These are phyloP conservation scores for Sinelater perroti DNA, from an alignment of 2,888 invertebrate species.

Conservation along the genomic window DNA sequence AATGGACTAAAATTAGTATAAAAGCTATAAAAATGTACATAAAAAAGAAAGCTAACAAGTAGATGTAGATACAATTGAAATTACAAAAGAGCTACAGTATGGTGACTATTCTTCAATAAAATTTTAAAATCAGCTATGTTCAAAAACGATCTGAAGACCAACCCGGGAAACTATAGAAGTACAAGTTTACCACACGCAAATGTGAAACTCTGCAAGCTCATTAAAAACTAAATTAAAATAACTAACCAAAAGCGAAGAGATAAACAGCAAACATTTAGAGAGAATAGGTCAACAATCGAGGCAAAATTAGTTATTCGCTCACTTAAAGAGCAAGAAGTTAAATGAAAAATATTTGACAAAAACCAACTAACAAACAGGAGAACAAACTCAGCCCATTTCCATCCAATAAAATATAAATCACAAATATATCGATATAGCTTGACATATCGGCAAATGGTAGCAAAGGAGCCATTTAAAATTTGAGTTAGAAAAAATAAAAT, in stretches of 20 bases:
- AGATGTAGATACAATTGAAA: no score
- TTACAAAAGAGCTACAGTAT: no score
- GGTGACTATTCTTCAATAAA: no score
- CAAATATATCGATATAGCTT: not conserved
- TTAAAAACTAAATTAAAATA: not conserved
- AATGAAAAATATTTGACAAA: not conserved
- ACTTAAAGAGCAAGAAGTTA: not conserved
- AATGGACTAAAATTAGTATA: no score
- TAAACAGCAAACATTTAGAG: not conserved
- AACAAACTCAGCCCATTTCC: not conserved
- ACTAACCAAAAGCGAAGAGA: not conserved
- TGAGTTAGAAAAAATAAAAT: no score
- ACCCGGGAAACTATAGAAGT: constrained; percentile 5
- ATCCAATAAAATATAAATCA: not conserved
- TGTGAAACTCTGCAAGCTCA: not conserved
- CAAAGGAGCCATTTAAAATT: no score
- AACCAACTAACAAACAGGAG: not conserved
- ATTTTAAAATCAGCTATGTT: not conserved
- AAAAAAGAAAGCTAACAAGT: no score
- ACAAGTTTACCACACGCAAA: not conserved
- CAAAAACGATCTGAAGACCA: not conserved
- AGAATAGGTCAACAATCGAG: not conserved
- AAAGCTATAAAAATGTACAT: no score
- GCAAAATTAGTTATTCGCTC: not conserved
- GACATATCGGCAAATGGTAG: not conserved